These are phyloP conservation scores for Crossoptilon crossoptilon DNA, from an alignment of 2,797 vertebrate genomes.

Conservation along the genomic window DNA sequence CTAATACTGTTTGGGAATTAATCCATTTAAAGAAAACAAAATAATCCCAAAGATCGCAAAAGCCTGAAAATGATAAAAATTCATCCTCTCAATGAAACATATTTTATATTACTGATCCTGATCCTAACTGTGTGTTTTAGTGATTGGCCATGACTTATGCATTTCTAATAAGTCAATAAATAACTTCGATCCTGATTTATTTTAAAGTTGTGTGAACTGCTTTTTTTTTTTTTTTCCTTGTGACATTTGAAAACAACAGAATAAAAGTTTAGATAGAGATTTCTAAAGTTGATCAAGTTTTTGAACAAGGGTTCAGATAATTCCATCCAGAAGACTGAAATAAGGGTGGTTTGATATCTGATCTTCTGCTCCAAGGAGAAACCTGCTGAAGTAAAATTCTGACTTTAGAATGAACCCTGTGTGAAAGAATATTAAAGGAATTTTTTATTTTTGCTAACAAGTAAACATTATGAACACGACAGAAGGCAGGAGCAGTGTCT, in stretches of 20 bases:
- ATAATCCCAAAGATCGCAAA: too few relatives aligned
- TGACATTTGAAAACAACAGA: neutral
- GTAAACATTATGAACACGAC: neutral
- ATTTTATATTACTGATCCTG: neutral
- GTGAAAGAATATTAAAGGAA: neutral
- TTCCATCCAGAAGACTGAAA: neutral
- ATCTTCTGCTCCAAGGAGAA: neutral
- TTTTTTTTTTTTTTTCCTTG: too few relatives aligned
- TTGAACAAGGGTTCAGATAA: neutral
- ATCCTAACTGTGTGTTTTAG: neutral
- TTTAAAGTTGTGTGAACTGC: neutral
- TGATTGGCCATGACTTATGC: neutral
- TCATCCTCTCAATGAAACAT: neutral
- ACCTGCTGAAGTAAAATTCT: accelerated
- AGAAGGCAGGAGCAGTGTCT: neutral
- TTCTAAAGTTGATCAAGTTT: neutral
- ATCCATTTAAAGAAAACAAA: too few relatives aligned
- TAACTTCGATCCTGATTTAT: neutral
- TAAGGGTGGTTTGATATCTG: neutral
- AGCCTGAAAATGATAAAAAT: too few relatives aligned
- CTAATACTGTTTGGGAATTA: too few relatives aligned
- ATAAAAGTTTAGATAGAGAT: neutral
- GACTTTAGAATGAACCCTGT: neutral
- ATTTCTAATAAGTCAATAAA: neutral
- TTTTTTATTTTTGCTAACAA: neutral